Base-by-base conservation (phyloP, 92 coral and sea anemone genomes). In the Siderastrea radians region DNA sequence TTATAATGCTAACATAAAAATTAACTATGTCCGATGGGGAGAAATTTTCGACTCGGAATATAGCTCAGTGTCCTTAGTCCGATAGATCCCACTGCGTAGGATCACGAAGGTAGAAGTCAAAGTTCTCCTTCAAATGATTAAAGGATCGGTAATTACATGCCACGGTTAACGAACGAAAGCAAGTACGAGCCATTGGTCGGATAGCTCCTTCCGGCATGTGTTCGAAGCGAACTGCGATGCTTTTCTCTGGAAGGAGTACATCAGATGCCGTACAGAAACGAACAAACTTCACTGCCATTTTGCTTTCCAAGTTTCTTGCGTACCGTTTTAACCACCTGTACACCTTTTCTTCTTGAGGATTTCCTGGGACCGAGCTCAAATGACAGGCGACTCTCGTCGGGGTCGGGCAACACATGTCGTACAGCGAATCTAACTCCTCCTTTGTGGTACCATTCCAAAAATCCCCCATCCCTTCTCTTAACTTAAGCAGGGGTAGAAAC, bases 161-260 rank as follows among this genome's bases (percentile, higher is more conserved):
- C n/a, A n/a, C n/a, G n/a, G n/a, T n/a, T n/a, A n/a, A 90, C 82
- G 85, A 85, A 6, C 80, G 55, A 89, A 89, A 89, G 77, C 93
- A 79, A 58, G 93, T 90, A 17, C 55, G 86, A 6, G 91, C 81
- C 43, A 17, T 53, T 4, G 88, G 94, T 38, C 91, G 72, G 67
- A 86, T 81, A 13, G 91, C 91, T 17, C 44, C 63, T 15, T 72
- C 75, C 44, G 83, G 61, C 94, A 91, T 91, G 48, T 48, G 71
- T 50, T 81, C 71, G 49, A 79, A 81, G 72, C 84, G 80, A 52
- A 91, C 88, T 26, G 61, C 45, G 10, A 91, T 86, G 44, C 38
- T 15, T 44, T 59, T 78, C 9, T 69, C 77, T 10, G 94, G 94
- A 60, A 86, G 74, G 46, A 86, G 77, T 15, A 87, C 79, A 17